A percentile compares a stretch with the other conserved stretches of the same genome.
These are phyloP conservation scores for Heliocidaris erythrogramma DNA, from an alignment of 35 echinoderm and acorn worm genomes.

Conservation along the genomic window DNA sequence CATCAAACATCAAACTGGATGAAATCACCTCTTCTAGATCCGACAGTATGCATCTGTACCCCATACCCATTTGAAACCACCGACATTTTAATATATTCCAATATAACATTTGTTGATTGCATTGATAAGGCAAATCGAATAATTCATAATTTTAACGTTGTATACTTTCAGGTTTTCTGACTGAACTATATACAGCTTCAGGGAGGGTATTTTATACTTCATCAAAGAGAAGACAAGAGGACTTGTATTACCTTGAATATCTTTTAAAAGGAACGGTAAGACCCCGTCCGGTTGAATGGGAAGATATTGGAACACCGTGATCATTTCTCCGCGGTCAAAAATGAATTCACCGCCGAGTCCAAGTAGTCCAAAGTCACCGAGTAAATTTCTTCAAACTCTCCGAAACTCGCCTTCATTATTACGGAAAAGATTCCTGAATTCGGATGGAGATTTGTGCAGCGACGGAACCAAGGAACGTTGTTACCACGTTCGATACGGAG, in stretches of 20 bases:
- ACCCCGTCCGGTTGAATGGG: background rate
- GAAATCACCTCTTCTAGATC: no score
- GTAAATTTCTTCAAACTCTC: conserved; percentile 30
- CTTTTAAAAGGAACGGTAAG: background rate
- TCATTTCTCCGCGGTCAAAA: background rate
- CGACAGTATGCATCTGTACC: no score
- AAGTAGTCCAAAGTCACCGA: background rate
- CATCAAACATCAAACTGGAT: no score
- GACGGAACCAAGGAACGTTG: background rate
- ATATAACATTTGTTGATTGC: no score
- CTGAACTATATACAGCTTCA: background rate
- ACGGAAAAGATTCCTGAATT: conserved; percentile 9
- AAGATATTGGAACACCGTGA: conserved; percentile 26
- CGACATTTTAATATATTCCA: no score
- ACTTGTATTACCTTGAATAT: background rate
- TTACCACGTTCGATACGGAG: conserved; percentile 21
- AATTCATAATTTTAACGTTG: background rate
- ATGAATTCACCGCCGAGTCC: conserved; percentile 36
- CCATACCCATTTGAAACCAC: no score
- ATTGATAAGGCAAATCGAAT: background rate
- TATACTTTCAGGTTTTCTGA: background rate
- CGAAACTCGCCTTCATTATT: conserved; percentile 36
- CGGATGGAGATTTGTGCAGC: background rate
- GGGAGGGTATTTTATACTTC: background rate
- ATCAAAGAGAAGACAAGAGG: background rate